These are phyloP conservation scores for Cryptus armator DNA, from an alignment of 2,888 invertebrate genomes.

Conservation along the genomic window DNA sequence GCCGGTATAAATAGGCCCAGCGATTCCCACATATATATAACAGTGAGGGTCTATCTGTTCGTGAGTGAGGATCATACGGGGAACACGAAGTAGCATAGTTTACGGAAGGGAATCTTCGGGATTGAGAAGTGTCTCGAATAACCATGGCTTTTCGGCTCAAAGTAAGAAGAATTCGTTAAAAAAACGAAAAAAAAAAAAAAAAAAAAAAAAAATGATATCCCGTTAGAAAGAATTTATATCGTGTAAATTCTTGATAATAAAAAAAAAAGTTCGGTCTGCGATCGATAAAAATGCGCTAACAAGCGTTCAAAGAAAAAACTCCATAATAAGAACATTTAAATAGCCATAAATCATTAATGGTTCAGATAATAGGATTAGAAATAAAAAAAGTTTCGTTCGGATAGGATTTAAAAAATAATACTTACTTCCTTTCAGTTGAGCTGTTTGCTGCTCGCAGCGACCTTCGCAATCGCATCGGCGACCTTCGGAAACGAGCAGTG, in stretches of 20 bases:
- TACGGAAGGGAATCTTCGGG: slow-evolving; percentile 38
- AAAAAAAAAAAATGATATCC: not conserved
- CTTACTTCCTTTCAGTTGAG: slow-evolving; percentile 72
- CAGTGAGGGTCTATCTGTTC: slow-evolving; percentile 78
- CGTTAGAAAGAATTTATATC: not conserved
- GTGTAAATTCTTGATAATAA: too few species aligned
- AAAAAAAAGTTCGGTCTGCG: too few species aligned
- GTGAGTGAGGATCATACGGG: slow-evolving; percentile 65
- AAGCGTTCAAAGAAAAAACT: too few species aligned
- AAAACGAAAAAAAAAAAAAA: not conserved
- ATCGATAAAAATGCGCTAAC: too few species aligned
- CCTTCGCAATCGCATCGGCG: slow-evolving; percentile 72
- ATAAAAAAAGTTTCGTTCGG: not conserved
- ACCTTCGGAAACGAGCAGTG: slow-evolving; percentile 81
- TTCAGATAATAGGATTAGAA: too few species aligned
- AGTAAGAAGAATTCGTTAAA: slow-evolving; percentile 72
- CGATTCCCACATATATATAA: slow-evolving; percentile 80
- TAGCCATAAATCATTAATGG: too few species aligned
- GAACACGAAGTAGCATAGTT: slow-evolving; percentile 38
- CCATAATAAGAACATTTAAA: too few species aligned
- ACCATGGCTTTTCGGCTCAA: slow-evolving; percentile 74
- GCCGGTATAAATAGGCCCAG: slow-evolving; percentile 80
- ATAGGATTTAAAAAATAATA: slow-evolving; percentile 3
- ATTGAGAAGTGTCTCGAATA: slow-evolving; percentile 21
- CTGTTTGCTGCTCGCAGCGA: slow-evolving; percentile 74